Percentiles rank a stretch among this genome's conserved stretches.
Evolutionary conservation across 2,888 invertebrate genomes (phyloP).

Genomic region (Melanostoma mellinum): DNA sequence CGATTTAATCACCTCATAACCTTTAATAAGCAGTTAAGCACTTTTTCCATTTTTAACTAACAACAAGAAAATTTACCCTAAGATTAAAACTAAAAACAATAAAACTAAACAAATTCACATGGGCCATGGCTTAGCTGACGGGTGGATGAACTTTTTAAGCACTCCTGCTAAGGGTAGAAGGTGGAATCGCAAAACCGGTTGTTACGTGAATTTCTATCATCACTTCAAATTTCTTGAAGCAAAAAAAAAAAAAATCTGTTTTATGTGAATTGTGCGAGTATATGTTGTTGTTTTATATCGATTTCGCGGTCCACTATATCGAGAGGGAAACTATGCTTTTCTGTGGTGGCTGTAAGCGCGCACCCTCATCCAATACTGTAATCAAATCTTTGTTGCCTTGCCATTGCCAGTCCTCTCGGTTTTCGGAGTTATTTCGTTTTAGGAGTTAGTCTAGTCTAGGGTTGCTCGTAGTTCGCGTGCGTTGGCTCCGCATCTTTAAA

Average conservation of each 20-base stretch:
- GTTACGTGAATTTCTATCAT: too few species aligned
- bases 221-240: not conserved
- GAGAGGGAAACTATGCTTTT: slow-evolving; percentile 11
- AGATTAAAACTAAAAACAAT: too few species aligned
- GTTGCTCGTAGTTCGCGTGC: slow-evolving; percentile 47
- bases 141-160: too few species aligned
- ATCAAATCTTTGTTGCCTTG: slow-evolving; percentile 29
- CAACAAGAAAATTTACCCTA: too few species aligned
- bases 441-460: slow-evolving; percentile 43
- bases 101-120: too few species aligned
- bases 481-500: slow-evolving; percentile 16
- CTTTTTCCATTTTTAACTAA: too few species aligned
- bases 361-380: slow-evolving; percentile 23
- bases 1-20: too few species aligned
- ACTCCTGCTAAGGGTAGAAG: too few species aligned
- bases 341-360: slow-evolving; percentile 5
- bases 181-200: too few species aligned
- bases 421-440: slow-evolving; percentile 55
- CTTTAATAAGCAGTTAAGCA: too few species aligned
- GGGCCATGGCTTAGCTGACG: too few species aligned
- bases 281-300: slow-evolving; percentile 2
- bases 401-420: slow-evolving; percentile 17
- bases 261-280: too few species aligned
- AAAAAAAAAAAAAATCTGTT: not conserved
- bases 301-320: slow-evolving; percentile 26